A percentile compares a stretch with the other conserved stretches of the same genome.
phyloP scores from a whole-genome alignment of 2,113 vertebrate species.

The Urocolius indicus region DNA sequence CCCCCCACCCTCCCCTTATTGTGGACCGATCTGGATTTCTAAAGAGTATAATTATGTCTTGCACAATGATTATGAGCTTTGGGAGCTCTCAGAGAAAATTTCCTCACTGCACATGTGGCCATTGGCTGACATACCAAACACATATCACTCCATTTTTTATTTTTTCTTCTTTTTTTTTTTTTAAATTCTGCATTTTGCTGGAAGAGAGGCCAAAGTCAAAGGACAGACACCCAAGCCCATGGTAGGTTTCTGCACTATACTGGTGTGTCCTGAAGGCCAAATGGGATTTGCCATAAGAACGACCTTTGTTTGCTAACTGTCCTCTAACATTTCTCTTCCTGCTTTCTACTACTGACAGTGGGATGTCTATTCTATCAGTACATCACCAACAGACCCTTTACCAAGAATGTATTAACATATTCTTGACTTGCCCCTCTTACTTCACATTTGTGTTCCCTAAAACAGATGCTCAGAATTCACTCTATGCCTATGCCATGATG shows the following conservation, averaged over 20 bases:
- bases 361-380: neutral
- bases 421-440: neutral
- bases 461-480: neutral
- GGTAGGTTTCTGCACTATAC: neutral
- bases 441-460: neutral
- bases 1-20: conserved; percentile 50
- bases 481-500: neutral
- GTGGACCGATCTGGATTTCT: conserved; percentile 63
- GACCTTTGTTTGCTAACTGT: neutral
- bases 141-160: conserved; percentile 10
- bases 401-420: neutral
- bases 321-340: neutral
- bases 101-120: conserved; percentile 68
- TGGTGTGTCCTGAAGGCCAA: neutral
- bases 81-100: conserved; percentile 69
- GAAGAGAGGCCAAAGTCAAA: conserved; percentile 4
- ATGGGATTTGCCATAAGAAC: neutral
- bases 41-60: conserved; percentile 74
- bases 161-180: neutral
- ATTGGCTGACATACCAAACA: conserved; percentile 58
- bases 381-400: neutral
- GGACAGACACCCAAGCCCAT: neutral
- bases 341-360: neutral
- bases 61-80: conserved; percentile 70
- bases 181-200: neutral